Evolutionary conservation across 2,113 vertebrate genomes (phyloP).

Genomic region (Psettodes erumei): DNA sequence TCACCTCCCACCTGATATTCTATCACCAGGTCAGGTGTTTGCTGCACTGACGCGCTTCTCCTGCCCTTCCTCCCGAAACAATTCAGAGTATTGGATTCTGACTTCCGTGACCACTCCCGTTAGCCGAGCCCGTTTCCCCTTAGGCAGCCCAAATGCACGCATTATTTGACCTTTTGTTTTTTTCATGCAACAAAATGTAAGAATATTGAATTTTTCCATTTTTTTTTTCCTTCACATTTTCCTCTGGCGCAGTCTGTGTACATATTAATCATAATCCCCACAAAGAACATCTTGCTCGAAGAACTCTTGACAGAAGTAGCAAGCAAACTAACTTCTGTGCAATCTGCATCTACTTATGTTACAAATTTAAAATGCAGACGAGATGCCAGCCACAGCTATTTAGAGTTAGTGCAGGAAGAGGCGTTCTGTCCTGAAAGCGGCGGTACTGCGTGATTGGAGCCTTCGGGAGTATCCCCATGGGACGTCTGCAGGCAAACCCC

Average conservation of each 20-base stretch:
- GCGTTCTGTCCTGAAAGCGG: background rate
- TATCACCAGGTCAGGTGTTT: constrained; percentile 66
- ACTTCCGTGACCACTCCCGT: constrained; percentile 13
- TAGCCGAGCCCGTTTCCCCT: background rate
- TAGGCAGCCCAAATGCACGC: background rate
- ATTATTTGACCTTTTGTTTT: background rate
- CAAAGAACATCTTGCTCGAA: background rate
- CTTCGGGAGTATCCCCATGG: background rate
- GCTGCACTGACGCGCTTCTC: constrained; percentile 27
- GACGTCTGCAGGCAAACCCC: background rate
- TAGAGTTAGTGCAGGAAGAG: background rate
- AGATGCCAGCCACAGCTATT: background rate
- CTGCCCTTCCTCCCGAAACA: constrained; percentile 40
- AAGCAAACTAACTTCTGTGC: background rate
- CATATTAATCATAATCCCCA: background rate
- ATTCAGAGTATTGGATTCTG: constrained; percentile 37
- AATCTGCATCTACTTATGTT: background rate
- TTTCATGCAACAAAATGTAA: background rate
- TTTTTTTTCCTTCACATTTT: too few species aligned
- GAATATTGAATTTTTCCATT: background rate
- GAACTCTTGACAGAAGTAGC: background rate
- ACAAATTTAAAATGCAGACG: background rate
- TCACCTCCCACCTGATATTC: constrained; percentile 66
- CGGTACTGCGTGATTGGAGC: background rate
- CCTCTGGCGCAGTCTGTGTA: background rate